Evolutionary conservation across 2,797 vertebrate species (phyloP).

Genomic region (Trachops cirrhosus): DNA sequence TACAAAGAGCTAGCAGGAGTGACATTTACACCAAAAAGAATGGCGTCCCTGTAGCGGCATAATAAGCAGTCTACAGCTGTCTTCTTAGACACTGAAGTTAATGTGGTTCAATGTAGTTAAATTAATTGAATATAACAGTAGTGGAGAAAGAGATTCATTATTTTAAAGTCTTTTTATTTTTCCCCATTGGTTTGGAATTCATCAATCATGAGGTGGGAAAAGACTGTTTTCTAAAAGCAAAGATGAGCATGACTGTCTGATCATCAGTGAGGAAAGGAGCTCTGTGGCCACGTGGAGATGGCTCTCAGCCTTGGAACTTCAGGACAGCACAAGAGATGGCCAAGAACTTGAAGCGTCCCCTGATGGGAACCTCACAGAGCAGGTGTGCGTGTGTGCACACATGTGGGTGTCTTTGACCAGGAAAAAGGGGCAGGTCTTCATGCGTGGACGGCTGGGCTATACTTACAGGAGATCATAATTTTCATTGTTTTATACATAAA

Average conservation of each 20-base stretch:
- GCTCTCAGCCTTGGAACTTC: neutral
- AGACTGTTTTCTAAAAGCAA: constrained; percentile 57
- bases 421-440: neutral
- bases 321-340: neutral
- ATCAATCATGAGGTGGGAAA: constrained; percentile 69
- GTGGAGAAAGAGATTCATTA: constrained; percentile 66
- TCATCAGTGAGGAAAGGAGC: neutral
- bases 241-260: constrained; percentile 5
- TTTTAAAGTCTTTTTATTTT: constrained; percentile 77
- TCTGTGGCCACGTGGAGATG: neutral
- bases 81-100: constrained; percentile 78
- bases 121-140: constrained; percentile 80
- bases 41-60: constrained; percentile 78
- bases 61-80: constrained; percentile 80
- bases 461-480: neutral
- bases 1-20: constrained; percentile 82
- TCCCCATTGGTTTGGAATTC: constrained; percentile 61
- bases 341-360: neutral
- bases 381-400: neutral
- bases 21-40: constrained; percentile 82
- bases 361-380: neutral
- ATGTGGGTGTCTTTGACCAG: neutral
- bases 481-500: neutral
- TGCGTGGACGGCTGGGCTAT: neutral
- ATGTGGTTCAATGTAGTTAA: constrained; percentile 90